Evolutionary conservation across 2,888 invertebrate species (phyloP), one percentile per base, ranked within the genome.

Genomic region (Lampropteryx suffumata): DNA sequence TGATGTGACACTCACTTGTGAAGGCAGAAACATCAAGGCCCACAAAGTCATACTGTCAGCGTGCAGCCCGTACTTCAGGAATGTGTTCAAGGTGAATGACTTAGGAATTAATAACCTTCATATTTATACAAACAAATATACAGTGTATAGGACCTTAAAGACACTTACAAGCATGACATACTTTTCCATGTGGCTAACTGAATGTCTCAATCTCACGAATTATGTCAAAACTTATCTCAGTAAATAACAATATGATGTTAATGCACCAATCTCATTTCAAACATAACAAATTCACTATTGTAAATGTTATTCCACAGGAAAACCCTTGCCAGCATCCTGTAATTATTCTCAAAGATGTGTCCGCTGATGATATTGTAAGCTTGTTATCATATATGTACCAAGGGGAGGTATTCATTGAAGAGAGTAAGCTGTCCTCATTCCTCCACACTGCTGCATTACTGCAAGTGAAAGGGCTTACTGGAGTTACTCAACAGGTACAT

Each of bases 1-100:
- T 51, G 94, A 94, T 84, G 94, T 94, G 67, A 94, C 94, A 56
- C 87, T 94, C 70, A 93, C 94, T 67, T 94, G 94, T 77, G 94
- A 94, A 82, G 94, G 94, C 64, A 91, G 91, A 78, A 93, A 92
- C 76, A 92, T 94, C 77, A 93, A 93, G 89, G 94, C 94, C 65
- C 94, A 94, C 75, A 94, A 94, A 91, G 93, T 94, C 72, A 94
- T 94, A 76, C 84, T 94, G 76, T 94, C 94, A 67, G 94, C 94
- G 60, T 94, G 94, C 84, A 94, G 94, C 76, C 93, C 94, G 65
- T 94, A 94, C 88, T 94, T 94, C 86, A 92, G 94, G 77, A 93
- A 92, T 81, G 93, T 94, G 76, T 94, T 94, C 88, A 94, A 93
- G 92, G 94, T 94, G 82, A 90, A 84, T 88, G 84, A 85, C 87